phyloP scores from a whole-genome alignment of 1,140 invertebrate species.

The Pseudomyrmex gracilis region DNA sequence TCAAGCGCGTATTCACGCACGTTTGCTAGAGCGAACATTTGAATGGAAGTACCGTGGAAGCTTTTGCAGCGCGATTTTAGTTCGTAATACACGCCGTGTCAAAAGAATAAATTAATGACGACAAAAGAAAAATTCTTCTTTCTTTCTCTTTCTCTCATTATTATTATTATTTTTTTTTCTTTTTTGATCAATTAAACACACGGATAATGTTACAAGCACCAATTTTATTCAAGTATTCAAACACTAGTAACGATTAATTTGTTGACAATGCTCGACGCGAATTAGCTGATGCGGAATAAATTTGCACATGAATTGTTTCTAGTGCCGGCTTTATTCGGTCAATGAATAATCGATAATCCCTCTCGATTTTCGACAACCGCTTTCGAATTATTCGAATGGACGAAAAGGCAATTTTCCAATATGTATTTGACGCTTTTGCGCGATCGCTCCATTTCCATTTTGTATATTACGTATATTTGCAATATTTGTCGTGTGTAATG shows the following conservation, averaged over 20 bases:
- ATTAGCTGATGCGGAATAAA: background rate
- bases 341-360: slow-evolving; percentile 17
- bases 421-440: background rate
- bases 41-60: background rate
- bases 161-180: background rate
- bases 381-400: background rate
- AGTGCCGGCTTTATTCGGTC: background rate
- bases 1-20: background rate
- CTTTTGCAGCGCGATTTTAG: background rate
- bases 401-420: slow-evolving; percentile 1
- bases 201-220: background rate
- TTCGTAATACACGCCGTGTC: background rate
- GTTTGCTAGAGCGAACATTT: background rate
- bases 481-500: background rate
- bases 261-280: background rate
- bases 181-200: background rate
- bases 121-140: background rate
- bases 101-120: slow-evolving; percentile 12
- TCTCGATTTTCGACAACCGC: background rate
- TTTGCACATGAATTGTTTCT: background rate
- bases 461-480: background rate
- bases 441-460: background rate
- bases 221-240: background rate
- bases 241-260: background rate
- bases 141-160: background rate